Conservation (phyloP, 2,888 invertebrate genomes). For the Phrixothrix hirtus region DNA sequence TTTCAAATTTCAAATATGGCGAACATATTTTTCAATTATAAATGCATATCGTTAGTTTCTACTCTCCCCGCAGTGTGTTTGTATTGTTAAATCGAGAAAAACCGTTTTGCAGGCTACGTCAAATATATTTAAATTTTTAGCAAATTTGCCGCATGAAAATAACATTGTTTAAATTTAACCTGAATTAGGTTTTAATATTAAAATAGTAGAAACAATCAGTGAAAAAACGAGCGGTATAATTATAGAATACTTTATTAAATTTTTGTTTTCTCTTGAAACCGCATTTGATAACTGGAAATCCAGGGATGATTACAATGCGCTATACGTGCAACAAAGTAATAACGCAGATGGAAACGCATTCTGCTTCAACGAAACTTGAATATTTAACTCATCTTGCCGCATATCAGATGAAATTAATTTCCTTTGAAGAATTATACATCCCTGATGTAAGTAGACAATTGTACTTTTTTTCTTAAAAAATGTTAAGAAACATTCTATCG, state of each 20-base stretch:
- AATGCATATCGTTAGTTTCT: constrained; percentile 24
- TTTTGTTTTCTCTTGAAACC: constrained; percentile 12
- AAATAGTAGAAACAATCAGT: constrained; percentile 7
- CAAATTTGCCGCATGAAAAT: constrained; percentile 1
- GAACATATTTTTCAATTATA: constrained; percentile 30
- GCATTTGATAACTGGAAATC: constrained; percentile 20
- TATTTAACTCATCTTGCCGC: constrained; percentile 19
- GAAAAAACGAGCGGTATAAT: constrained; percentile 19
- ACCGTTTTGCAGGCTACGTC: constrained; percentile 2
- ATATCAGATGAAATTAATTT: constrained; percentile 14
- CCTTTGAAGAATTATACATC: constrained; percentile 7
- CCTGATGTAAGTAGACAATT: constrained; percentile 4
- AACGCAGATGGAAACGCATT: constrained; percentile 28
- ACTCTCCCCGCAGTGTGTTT: constrained; percentile 16
- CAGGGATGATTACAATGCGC: constrained; percentile 22
- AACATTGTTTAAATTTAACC: background rate
- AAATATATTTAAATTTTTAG: constrained; percentile 19
- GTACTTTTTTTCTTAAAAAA: constrained; percentile 3
- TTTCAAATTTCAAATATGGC: constrained; percentile 24
- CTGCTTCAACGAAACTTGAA: constrained; percentile 22
- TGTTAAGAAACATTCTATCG: constrained; percentile 5
- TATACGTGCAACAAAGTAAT: constrained; percentile 28
- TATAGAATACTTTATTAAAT: constrained; percentile 29
- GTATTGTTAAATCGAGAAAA: constrained; percentile 20
- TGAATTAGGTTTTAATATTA: constrained; percentile 22